Conservation (phyloP, 1,140 invertebrate genomes). For the Ridgeia piscesae region DNA sequence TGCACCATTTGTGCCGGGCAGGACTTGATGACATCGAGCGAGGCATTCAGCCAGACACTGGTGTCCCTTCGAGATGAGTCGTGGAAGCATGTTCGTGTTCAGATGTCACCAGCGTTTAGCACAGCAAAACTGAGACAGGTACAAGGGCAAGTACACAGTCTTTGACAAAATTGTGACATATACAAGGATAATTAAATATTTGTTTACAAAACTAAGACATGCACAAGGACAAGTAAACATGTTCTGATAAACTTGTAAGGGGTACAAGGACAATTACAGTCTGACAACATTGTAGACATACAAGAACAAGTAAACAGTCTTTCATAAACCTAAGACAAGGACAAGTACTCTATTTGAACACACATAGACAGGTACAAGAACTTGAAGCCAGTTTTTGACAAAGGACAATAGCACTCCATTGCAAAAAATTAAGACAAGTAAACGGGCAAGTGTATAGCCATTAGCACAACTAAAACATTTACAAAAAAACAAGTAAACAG, state of each 20-base stretch:
- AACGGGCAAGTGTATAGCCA: not conserved
- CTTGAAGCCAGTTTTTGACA: too few species aligned
- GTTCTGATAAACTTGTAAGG: not conserved
- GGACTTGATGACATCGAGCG: not conserved
- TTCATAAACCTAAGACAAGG: not conserved
- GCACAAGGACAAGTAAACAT: conserved; percentile 15
- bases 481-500: too few species aligned
- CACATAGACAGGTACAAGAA: too few species aligned
- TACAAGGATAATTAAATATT: not conserved
- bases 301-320: not conserved
- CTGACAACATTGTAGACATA: not conserved
- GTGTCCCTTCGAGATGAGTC: conserved; percentile 28
- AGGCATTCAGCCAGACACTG: not conserved
- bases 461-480: not conserved
- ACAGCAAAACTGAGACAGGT: conserved; percentile 39
- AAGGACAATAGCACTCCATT: too few species aligned
- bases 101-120: conserved; percentile 38
- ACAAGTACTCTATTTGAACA: too few species aligned
- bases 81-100: conserved; percentile 43
- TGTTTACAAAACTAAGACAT: conserved; percentile 33
- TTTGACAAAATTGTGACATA: not conserved
- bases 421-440: too few species aligned
- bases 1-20: not conserved
- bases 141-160: not conserved
- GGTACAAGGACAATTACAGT: not conserved